These are phyloP conservation scores for Porphyrio hochstetteri DNA, from an alignment of 2,113 vertebrate genomes.

Conservation along the genomic window DNA sequence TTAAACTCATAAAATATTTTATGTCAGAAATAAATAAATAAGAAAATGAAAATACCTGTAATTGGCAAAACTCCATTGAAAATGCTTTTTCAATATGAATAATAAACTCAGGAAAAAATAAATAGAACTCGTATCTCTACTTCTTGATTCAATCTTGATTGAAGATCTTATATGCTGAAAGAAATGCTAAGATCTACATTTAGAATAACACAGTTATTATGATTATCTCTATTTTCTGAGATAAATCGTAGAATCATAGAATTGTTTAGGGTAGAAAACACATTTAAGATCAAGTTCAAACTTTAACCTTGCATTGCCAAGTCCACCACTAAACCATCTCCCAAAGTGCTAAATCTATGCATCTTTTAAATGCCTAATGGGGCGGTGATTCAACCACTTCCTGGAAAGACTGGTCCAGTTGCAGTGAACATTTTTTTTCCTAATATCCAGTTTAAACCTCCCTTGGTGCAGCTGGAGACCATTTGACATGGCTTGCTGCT, in stretches of 20 bases:
- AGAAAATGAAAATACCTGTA: neutral
- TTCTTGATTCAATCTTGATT: neutral
- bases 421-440: neutral
- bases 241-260: neutral
- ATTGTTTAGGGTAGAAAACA: neutral
- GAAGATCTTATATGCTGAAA: neutral
- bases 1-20: neutral
- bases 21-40: neutral
- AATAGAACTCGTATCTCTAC: neutral
- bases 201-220: neutral
- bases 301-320: neutral
- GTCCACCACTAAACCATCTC: neutral
- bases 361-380: neutral
- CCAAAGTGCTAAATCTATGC: accelerated
- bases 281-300: neutral
- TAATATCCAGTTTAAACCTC: too few relatives aligned
- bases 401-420: neutral
- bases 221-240: neutral
- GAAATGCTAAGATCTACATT: neutral
- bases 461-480: too few relatives aligned
- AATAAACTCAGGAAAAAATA: neutral
- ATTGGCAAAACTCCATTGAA: neutral
- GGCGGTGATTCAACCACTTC: neutral
- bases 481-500: too few relatives aligned
- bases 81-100: neutral